phyloP scores from a whole-genome alignment of 2,888 invertebrate genomes.

The Diplazon laetatorius region DNA sequence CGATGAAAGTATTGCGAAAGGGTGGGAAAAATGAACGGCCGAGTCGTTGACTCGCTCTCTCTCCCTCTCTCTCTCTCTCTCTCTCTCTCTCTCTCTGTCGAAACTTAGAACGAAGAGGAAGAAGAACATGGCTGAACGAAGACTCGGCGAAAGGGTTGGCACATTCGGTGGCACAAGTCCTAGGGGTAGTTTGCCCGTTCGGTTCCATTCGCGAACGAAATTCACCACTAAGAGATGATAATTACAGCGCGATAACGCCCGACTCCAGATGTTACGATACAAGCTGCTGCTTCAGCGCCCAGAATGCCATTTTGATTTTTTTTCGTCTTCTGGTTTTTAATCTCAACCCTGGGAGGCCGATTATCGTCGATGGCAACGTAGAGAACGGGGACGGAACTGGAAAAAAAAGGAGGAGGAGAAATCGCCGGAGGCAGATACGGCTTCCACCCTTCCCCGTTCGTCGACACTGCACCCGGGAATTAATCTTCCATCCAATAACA shows the following conservation, averaged over 20 bases:
- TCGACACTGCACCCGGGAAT: conserved; percentile 17
- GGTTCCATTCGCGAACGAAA: neutral
- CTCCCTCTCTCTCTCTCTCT: too few species aligned
- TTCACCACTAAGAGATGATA: conserved; percentile 63
- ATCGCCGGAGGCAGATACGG: neutral
- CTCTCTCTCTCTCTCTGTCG: too few species aligned
- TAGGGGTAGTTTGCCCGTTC: neutral
- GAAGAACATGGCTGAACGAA: conserved; percentile 19
- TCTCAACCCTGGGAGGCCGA: conserved; percentile 27
- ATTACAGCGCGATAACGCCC: conserved; percentile 69
- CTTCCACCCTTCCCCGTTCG: too few species aligned
- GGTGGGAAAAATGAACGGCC: conserved; percentile 1
- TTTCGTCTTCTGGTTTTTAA: conserved; percentile 29
- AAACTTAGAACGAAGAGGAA: too few species aligned
- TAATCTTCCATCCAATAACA: conserved; percentile 48
- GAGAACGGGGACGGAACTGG: neutral
- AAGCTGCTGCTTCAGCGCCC: conserved; percentile 2
- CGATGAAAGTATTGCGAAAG: conserved; percentile 49
- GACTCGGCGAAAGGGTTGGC: conserved; percentile 2
- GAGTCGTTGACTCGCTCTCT: conserved; percentile 10
- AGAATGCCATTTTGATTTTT: neutral
- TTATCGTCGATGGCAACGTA: conserved; percentile 26
- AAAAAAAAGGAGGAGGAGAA: neutral
- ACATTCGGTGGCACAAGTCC: conserved; percentile 14
- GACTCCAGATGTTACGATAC: conserved; percentile 56